Base-by-base conservation (phyloP, 2,888 invertebrate genomes). In the Desoria tigrina region DNA sequence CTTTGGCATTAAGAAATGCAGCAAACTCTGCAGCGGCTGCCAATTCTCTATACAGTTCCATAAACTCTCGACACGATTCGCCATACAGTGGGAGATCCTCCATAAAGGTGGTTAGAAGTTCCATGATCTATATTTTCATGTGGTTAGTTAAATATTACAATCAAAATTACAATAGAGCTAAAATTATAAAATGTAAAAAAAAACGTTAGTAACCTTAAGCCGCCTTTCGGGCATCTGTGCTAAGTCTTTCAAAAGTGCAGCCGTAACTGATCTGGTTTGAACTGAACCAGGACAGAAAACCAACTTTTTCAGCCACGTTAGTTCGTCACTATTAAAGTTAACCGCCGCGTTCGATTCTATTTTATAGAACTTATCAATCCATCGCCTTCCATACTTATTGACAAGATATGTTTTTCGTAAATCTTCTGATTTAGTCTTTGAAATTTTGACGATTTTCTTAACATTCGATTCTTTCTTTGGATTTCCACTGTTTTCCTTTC, bases 21-120 rank as follows among this genome's bases (percentile, higher is more conserved):
- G 94, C 92, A 94, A 95, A 97, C 7, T 94, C 93, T 1, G 88
- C 86, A 75, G 91, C 90, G 24, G 88, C 86, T 2, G 95, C 90
- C 55, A 97, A 81, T 72, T 86, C 88, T 79, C 94, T 90, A 80
- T 93, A 96, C 0, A 97, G 83, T 18, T 87, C 85, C 66, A 97
- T 83, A 79, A 92, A 98, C 80, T 97, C 96, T 4, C 90, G 89
- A 69, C 94, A 92, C 61, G 91, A 91, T 81, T 97, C 96, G 0
- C 96, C 96, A 1, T 93, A 91, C 2, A 85, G 83, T 1, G 92
- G 90, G 2, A 97, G 85, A 79, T 94, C 90, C 45, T 91, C 89
- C 68, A 97, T 82, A 81, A 91, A 97, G 77, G 89, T 87, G 0
- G 95, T 95, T 49, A 97, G 82, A 76, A 97, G 82, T 68, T 94